Percentiles rank a stretch among this genome's conserved stretches.
Evolutionary conservation across 2,797 vertebrate genomes (phyloP).

Genomic region (Pipistrellus nathusii): DNA sequence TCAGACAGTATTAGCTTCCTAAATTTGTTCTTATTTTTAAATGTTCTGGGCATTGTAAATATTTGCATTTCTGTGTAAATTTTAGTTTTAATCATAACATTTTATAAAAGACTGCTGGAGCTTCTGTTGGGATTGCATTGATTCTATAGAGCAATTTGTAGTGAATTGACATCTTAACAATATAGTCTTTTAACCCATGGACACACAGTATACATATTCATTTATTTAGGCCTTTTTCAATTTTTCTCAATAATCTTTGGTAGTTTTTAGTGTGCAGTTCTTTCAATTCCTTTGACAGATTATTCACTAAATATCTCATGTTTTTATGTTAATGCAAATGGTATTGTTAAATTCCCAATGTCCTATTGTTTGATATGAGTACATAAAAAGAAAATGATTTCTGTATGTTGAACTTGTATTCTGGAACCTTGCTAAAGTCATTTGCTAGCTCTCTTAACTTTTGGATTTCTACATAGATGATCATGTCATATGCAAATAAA

Average conservation of each 20-base stretch:
- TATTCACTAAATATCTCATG: background rate
- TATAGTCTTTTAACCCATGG: background rate
- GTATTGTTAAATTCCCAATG: background rate
- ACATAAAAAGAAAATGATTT: background rate
- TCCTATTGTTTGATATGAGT: background rate
- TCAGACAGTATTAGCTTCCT: background rate
- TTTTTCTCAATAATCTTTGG: background rate
- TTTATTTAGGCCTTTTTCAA: constrained; percentile 14
- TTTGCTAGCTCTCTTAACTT: background rate
- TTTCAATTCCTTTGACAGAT: background rate
- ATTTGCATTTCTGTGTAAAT: constrained; percentile 26
- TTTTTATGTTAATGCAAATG: background rate
- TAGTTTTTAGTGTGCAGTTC: background rate
- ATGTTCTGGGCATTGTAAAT: background rate
- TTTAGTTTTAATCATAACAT: background rate
- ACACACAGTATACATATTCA: background rate
- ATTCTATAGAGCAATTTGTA: background rate
- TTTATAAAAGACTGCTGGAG: background rate
- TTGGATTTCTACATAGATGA: background rate
- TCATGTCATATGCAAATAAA: background rate
- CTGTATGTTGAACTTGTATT: background rate
- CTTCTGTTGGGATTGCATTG: background rate
- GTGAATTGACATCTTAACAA: background rate
- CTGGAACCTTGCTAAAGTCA: background rate
- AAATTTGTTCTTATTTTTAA: constrained; percentile 20